These are phyloP conservation scores for Heterocephalus glaber DNA, from an alignment of 2,113 vertebrate genomes.

Conservation along the genomic window DNA sequence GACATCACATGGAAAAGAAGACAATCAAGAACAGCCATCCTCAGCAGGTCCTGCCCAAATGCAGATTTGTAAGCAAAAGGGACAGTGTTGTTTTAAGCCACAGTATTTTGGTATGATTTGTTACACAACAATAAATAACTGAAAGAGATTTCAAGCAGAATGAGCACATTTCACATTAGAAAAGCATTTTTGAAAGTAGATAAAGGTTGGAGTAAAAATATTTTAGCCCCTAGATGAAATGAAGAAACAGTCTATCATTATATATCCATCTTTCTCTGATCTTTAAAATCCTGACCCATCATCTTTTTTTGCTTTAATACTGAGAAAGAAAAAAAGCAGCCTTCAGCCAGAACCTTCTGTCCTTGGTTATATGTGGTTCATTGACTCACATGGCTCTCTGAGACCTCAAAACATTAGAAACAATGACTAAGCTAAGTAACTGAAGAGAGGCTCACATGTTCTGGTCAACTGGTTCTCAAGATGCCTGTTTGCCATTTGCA, in stretches of 20 bases:
- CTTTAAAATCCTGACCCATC: neutral
- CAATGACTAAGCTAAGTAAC: slow-evolving; percentile 66
- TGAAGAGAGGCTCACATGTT: neutral
- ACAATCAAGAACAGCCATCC: neutral
- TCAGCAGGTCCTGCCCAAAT: neutral
- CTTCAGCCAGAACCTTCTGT: slow-evolving; percentile 60
- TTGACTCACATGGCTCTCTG: slow-evolving; percentile 63
- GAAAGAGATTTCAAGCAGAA: neutral
- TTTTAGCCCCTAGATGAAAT: neutral
- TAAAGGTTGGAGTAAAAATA: neutral
- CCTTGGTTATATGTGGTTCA: slow-evolving; percentile 56
- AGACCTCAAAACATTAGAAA: slow-evolving; percentile 64
- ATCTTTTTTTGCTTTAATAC: slow-evolving; percentile 60
- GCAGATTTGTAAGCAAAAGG: slow-evolving; percentile 49
- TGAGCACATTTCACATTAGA: slow-evolving; percentile 3
- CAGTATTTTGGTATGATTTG: slow-evolving; percentile 42
- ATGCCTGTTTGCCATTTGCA: slow-evolving; percentile 47
- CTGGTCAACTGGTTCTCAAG: neutral
- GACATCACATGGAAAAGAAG: neutral
- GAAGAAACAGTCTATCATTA: neutral
- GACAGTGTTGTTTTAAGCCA: slow-evolving; percentile 36
- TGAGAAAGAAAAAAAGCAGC: slow-evolving; percentile 34
- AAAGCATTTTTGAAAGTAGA: slow-evolving; percentile 24
- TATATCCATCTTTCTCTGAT: neutral
- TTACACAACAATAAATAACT: slow-evolving; percentile 47